Conservation (phyloP, 64 coral and sea anemone genomes). For the Catalaphyllia jardinei region DNA sequence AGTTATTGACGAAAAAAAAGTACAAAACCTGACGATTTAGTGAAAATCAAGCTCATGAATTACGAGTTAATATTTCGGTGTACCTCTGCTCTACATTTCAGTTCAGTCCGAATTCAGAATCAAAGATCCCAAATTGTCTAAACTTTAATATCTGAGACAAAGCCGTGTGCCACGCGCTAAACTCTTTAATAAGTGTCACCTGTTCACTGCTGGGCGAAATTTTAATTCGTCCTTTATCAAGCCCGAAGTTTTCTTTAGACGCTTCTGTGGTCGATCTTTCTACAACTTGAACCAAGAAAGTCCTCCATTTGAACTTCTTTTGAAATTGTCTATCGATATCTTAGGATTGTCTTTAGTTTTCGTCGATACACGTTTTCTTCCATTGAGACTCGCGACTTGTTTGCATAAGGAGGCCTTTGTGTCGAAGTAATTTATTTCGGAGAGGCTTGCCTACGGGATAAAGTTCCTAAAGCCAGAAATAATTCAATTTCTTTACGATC, state of each 20-base stretch:
- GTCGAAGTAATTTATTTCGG: not conserved
- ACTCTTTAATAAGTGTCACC: not conserved
- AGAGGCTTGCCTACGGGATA: not conserved
- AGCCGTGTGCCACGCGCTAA: too few relatives aligned
- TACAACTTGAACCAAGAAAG: not conserved
- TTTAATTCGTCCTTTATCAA: slow-evolving; percentile 10
- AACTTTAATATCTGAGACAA: too few relatives aligned
- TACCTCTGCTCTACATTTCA: too few relatives aligned
- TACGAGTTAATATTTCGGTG: too few relatives aligned
- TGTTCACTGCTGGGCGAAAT: not conserved
- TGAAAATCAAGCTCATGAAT: not conserved
- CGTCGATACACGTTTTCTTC: slow-evolving; percentile 9
- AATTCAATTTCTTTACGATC: not conserved
- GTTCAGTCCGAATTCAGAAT: too few relatives aligned
- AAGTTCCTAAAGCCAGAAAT: not conserved
- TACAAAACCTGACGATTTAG: not conserved
- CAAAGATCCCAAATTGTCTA: too few relatives aligned
- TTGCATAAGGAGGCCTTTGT: not conserved
- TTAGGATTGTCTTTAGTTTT: not conserved
- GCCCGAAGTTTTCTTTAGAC: not conserved
- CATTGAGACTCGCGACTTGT: not conserved
- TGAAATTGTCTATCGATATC: not conserved
- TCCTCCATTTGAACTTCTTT: not conserved
- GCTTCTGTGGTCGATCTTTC: not conserved
- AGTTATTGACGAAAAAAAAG: not conserved